phyloP scores from a whole-genome alignment of 2,797 vertebrate genomes.

The Clangula hyemalis region DNA sequence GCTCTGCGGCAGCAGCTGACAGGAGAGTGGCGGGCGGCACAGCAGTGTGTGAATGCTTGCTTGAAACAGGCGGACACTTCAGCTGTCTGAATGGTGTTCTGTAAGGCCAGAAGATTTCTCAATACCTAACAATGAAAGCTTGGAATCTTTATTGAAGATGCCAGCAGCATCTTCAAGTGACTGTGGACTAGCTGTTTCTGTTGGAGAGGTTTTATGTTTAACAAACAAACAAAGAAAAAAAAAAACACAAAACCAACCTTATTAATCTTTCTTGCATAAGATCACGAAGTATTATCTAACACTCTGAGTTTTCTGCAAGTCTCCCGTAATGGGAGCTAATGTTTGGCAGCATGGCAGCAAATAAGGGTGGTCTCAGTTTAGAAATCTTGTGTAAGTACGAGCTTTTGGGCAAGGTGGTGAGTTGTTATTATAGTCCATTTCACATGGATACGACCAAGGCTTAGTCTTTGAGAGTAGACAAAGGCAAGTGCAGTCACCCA shows the following conservation, averaged over 20 bases:
- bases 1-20: neutral
- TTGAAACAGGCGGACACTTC: neutral
- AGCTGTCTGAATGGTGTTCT: neutral
- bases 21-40: neutral
- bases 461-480: accelerated
- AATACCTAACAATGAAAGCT: neutral
- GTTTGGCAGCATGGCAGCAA: neutral
- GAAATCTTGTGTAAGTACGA: neutral
- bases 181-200: neutral
- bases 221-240: neutral
- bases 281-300: neutral
- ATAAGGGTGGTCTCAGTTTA: neutral
- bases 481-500: neutral
- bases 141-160: neutral
- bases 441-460: neutral
- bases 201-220: neutral
- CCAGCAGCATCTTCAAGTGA: neutral
- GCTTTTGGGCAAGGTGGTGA: neutral
- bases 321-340: neutral
- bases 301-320: neutral
- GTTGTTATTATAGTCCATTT: neutral
- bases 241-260: neutral
- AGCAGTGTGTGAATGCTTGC: accelerated
- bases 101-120: neutral
- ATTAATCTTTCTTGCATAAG: neutral